These are phyloP conservation scores for Stigmatopora nigra DNA, from an alignment of 2,113 vertebrate genomes.

Conservation along the genomic window DNA sequence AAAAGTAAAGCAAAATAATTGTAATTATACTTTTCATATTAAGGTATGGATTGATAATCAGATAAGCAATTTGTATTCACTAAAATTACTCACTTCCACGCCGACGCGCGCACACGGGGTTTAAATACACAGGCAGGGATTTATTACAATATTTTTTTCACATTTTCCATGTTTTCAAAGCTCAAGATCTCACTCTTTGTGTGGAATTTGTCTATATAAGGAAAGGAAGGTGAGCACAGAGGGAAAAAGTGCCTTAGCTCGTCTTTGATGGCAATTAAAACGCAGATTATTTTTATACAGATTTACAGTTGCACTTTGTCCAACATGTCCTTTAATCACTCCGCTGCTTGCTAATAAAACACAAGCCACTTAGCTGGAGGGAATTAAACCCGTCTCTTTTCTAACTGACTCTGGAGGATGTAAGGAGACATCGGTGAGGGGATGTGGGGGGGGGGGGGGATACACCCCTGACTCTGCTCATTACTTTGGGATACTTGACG, in stretches of 20 bases:
- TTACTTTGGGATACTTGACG: slow-evolving; percentile 61
- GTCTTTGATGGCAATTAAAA: slow-evolving; percentile 49
- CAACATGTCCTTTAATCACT: slow-evolving; percentile 59
- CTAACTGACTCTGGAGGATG: slow-evolving; percentile 44
- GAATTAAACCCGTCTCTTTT: slow-evolving; percentile 62
- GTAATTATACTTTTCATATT: too few species aligned
- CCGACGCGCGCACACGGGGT: too few species aligned
- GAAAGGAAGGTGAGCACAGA: slow-evolving; percentile 16
- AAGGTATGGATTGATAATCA: too few species aligned
- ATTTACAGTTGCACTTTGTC: slow-evolving; percentile 58
- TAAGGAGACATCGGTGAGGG: slow-evolving; percentile 34
- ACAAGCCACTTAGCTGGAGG: slow-evolving; percentile 60
- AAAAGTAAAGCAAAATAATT: too few species aligned
- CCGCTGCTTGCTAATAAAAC: slow-evolving; percentile 61
- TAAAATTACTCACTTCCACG: too few species aligned
- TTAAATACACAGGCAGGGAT: too few species aligned
- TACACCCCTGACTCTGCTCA: slow-evolving; percentile 57
- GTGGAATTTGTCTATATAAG: slow-evolving; percentile 42
- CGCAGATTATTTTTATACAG: slow-evolving; percentile 50
- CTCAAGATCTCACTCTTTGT: slow-evolving; percentile 38
- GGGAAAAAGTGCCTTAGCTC: not conserved
- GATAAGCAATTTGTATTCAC: too few species aligned
- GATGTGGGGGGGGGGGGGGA: slow-evolving; percentile 33
- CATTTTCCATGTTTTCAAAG: slow-evolving; percentile 28
- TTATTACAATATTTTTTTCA: slow-evolving; percentile 13